These are phyloP conservation scores for Dryomyza anilis DNA, from an alignment of 2,888 invertebrate species.

Conservation along the genomic window DNA sequence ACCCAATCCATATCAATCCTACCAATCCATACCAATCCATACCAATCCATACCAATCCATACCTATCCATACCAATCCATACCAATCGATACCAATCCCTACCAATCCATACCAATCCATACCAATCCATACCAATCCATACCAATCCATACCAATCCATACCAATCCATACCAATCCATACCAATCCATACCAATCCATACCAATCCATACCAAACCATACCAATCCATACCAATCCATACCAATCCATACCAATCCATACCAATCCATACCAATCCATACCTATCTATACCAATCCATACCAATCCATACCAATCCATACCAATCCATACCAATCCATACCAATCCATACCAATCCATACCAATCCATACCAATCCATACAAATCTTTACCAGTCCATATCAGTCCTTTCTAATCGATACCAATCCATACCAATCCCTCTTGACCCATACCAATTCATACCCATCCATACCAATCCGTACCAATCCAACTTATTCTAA, in stretches of 20 bases:
- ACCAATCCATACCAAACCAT: neutral
- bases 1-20: too few species aligned
- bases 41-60: neutral
- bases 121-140: neutral
- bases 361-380: neutral
- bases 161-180: neutral
- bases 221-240: neutral
- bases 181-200: neutral
- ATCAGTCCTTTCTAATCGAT: neutral
- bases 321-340: neutral
- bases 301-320: neutral
- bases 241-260: neutral
- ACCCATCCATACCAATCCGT: too few species aligned
- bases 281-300: too few species aligned
- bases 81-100: neutral
- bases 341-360: neutral
- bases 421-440: neutral
- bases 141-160: neutral
- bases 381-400: neutral
- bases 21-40: neutral
- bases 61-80: neutral
- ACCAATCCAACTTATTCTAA: too few species aligned
- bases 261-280: neutral
- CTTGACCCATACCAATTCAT: too few species aligned
- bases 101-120: neutral